Conservation (phyloP, 2,888 invertebrate genomes). For the Steinernema hermaphroditum region DNA sequence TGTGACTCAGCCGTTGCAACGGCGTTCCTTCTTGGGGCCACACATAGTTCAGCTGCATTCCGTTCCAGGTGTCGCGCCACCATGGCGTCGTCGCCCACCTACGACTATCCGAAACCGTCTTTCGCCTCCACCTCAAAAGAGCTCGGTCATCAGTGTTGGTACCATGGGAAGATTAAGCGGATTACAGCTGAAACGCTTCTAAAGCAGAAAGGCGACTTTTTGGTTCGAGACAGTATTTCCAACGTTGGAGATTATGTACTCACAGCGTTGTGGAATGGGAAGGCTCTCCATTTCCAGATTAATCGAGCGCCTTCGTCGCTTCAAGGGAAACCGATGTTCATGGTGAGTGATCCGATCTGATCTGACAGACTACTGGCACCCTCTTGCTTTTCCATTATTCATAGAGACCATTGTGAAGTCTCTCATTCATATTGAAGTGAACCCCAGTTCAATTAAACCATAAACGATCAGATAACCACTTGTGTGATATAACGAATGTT, state of each 20-base stretch:
- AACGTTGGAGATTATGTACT: conserved; percentile 91
- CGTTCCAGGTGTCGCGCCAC: no score
- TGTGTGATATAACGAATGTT: no score
- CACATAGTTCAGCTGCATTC: neutral
- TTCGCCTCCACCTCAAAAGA: neutral
- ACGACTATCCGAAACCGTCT: conserved; percentile 10
- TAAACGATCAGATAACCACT: no score
- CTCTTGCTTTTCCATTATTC: no score
- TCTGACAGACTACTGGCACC: neutral
- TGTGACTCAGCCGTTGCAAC: conserved; percentile 8
- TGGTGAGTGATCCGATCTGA: neutral
- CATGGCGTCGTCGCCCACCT: conserved; percentile 15
- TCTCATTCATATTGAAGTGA: no score
- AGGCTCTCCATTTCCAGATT: conserved; percentile 80
- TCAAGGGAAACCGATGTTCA: conserved; percentile 18
- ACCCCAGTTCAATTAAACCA: no score
- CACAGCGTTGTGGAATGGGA: conserved; percentile 84
- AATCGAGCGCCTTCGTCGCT: conserved; percentile 30
- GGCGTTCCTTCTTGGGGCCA: neutral
- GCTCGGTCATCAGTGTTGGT: conserved; percentile 75
- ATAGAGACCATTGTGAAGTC: no score
- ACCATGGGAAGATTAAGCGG: conserved; percentile 86
- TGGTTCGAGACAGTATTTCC: conserved; percentile 89
- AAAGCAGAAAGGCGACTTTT: conserved; percentile 78
- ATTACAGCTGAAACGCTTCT: conserved; percentile 76